Evolutionary conservation across 2,113 vertebrate species (phyloP).

Genomic region (Elgaria multicarinata): DNA sequence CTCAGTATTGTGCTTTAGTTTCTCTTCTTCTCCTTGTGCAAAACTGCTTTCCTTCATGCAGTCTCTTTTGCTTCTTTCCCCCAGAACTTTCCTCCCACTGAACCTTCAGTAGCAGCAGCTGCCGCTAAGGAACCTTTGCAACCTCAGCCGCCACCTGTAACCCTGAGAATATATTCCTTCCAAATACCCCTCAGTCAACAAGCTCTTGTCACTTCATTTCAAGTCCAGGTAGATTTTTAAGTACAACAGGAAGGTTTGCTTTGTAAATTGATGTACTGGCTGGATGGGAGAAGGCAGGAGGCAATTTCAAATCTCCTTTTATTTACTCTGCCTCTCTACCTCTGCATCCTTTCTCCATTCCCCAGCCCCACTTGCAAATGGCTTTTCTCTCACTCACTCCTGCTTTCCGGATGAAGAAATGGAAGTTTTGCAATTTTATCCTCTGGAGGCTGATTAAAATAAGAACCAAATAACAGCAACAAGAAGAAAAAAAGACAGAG

Average conservation of each 20-base stretch:
- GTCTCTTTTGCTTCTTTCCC: neutral
- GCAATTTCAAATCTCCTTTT: neutral
- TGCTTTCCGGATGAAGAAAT: neutral
- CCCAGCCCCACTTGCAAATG: neutral
- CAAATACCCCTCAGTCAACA: neutral
- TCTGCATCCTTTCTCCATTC: neutral
- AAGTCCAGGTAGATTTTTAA: neutral
- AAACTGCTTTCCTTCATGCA: too few relatives aligned
- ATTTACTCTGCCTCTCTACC: neutral
- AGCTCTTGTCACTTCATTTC: neutral
- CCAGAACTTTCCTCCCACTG: neutral
- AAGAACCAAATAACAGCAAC: too few relatives aligned
- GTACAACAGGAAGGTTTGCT: neutral
- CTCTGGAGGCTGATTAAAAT: too few relatives aligned
- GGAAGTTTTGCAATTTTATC: too few relatives aligned
- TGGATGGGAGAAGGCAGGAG: neutral
- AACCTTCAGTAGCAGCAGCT: neutral
- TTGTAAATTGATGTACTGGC: neutral
- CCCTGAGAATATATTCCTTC: neutral
- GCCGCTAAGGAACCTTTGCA: too few relatives aligned
- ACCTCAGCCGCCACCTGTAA: too few relatives aligned
- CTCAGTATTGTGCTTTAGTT: neutral
- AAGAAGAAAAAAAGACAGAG: too few relatives aligned
- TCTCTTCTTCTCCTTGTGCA: too few relatives aligned
- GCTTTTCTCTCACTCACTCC: neutral